Evolutionary conservation across 2,797 vertebrate genomes (phyloP).

Genomic region (Alcedo atthis): DNA sequence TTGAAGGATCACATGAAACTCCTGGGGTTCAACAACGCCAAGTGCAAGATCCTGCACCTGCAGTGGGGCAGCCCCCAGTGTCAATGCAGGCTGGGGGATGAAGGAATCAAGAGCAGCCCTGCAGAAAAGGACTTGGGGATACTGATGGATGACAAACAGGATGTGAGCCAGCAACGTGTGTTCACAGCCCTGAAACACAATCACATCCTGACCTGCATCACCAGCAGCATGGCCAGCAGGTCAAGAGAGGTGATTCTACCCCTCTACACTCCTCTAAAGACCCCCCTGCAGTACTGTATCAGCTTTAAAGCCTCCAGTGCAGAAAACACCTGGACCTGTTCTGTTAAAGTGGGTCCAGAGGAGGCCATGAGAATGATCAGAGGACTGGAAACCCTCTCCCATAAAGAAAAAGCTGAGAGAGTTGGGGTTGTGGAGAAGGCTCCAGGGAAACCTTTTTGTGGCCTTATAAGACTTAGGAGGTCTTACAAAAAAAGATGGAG

Average conservation of each 20-base stretch:
- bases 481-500: neutral
- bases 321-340: neutral
- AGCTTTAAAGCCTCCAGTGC: fast-evolving
- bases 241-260: neutral
- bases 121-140: fast-evolving
- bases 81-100: neutral
- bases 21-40: neutral
- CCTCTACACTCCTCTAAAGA: neutral
- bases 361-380: fast-evolving
- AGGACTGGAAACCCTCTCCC: neutral
- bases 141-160: neutral
- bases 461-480: neutral
- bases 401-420: neutral
- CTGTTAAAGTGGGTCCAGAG: neutral
- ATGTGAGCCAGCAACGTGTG: fast-evolving
- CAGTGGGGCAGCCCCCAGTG: fast-evolving
- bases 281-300: neutral
- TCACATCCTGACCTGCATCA: neutral
- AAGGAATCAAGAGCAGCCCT: neutral
- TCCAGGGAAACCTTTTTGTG: fast-evolving
- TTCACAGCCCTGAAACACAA: too few relatives aligned
- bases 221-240: neutral
- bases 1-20: neutral
- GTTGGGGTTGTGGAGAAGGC: neutral
- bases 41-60: neutral